Evolutionary conservation across 2,113 vertebrate genomes (phyloP).

Genomic region (Ammodytes marinus): DNA sequence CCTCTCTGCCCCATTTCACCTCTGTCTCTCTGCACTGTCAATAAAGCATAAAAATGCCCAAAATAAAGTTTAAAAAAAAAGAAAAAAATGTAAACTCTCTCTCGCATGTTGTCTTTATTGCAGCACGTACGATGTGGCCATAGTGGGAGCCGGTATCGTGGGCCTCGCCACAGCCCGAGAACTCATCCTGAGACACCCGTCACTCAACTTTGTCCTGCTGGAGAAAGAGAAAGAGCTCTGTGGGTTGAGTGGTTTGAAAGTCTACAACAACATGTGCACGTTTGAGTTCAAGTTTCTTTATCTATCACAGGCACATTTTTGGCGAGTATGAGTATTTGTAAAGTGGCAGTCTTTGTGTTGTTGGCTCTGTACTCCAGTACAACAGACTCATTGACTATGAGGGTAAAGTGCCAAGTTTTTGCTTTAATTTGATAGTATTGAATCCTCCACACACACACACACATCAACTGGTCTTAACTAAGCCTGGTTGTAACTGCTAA

Average conservation of each 20-base stretch:
- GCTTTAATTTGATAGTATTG: background rate
- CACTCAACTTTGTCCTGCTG: conserved; percentile 88
- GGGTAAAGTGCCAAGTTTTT: background rate
- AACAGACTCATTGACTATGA: background rate
- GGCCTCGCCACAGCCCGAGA: conserved; percentile 92
- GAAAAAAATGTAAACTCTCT: no score
- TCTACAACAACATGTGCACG: no score
- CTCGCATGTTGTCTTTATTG: conserved; percentile 16
- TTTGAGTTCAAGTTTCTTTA: no score
- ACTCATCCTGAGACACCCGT: conserved; percentile 88
- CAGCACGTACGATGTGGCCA: conserved; percentile 88
- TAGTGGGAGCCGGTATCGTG: conserved; percentile 94
- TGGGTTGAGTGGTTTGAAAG: conserved; percentile 66
- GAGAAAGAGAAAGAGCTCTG: conserved; percentile 94
- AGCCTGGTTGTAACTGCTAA: no score
- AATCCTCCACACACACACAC: no score
- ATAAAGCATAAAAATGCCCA: no score
- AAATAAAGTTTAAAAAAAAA: no score
- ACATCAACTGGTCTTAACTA: no score
- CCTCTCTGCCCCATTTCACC: no score
- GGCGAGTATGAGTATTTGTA: no score
- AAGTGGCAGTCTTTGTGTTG: background rate
- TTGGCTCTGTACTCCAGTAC: background rate
- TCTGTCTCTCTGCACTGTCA: no score
- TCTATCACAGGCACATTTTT: no score